Percentiles rank a stretch among this genome's conserved stretches.
These are phyloP conservation scores for Propithecus deckenii DNA, from an alignment of 2,797 vertebrate genomes.

Conservation along the genomic window DNA sequence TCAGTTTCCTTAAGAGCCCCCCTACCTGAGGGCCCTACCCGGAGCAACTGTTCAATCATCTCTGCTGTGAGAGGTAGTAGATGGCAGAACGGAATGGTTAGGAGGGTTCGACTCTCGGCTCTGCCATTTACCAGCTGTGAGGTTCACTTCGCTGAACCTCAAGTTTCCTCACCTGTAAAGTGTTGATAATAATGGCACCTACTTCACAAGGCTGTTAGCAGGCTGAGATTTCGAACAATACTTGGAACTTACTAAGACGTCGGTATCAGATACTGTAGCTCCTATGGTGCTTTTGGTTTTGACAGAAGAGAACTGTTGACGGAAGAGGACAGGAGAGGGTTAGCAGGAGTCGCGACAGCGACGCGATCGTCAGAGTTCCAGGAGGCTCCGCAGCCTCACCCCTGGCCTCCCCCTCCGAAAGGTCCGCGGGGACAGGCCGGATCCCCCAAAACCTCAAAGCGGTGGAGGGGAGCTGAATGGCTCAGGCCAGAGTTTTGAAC, in stretches of 20 bases:
- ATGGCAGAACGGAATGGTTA: background rate
- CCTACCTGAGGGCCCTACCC: background rate
- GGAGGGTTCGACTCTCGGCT: background rate
- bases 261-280: background rate
- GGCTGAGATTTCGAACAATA: background rate
- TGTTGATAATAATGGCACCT: background rate
- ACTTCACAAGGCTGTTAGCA: background rate
- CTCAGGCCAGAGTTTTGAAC: accelerated
- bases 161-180: background rate
- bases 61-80: background rate
- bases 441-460: background rate
- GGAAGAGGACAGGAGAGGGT: no score
- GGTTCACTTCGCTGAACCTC: background rate
- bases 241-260: background rate
- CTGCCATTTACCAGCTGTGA: background rate
- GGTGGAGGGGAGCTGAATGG: background rate
- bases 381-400: background rate
- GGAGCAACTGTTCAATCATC: background rate
- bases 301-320: background rate
- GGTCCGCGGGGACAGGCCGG: background rate
- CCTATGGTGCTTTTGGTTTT: background rate
- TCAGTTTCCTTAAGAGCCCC: background rate
- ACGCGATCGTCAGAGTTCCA: background rate
- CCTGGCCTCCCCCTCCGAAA: background rate
- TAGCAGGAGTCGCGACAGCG: background rate